These are phyloP conservation scores for Oscheius sp. DNA, from an alignment of 1,140 invertebrate species.

Conservation along the genomic window DNA sequence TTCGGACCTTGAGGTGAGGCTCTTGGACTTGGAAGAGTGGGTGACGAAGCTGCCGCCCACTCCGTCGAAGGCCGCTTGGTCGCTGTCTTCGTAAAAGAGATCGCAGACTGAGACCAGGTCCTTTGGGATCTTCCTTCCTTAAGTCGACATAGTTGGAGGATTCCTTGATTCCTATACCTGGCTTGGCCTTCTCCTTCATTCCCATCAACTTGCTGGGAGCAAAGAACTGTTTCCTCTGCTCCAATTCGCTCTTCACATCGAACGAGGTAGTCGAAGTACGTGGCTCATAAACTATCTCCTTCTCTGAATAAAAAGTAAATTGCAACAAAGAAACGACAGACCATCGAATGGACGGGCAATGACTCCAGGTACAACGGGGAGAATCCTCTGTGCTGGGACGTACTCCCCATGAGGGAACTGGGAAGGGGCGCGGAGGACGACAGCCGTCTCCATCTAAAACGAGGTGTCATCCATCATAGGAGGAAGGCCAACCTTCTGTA, in stretches of 20 bases:
- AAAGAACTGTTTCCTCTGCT: slow-evolving; percentile 20
- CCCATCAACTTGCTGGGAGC: background rate
- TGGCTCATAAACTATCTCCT: background rate
- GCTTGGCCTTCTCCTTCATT: background rate
- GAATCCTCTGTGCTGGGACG: background rate
- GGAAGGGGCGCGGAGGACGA: background rate
- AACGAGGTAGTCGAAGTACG: background rate
- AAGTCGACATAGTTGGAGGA: background rate
- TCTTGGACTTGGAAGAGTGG: background rate
- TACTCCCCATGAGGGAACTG: slow-evolving; percentile 14
- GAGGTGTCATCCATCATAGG: background rate
- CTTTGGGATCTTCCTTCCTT: background rate
- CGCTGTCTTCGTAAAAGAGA: background rate
- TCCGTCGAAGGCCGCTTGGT: background rate
- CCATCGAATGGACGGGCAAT: background rate
- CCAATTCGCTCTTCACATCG: slow-evolving; percentile 11
- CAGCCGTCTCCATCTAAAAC: slow-evolving; percentile 16
- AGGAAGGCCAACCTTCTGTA: slow-evolving; percentile 1
- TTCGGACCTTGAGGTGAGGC: background rate
- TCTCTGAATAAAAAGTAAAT: background rate
- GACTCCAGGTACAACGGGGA: background rate
- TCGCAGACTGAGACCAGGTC: background rate
- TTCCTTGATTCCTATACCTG: background rate
- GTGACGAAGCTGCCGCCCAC: background rate
- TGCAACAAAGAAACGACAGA: background rate